Percentiles rank a stretch among this genome's conserved stretches.
Conservation (phyloP, 1,140 invertebrate species). For the Drosophila pachea region DNA sequence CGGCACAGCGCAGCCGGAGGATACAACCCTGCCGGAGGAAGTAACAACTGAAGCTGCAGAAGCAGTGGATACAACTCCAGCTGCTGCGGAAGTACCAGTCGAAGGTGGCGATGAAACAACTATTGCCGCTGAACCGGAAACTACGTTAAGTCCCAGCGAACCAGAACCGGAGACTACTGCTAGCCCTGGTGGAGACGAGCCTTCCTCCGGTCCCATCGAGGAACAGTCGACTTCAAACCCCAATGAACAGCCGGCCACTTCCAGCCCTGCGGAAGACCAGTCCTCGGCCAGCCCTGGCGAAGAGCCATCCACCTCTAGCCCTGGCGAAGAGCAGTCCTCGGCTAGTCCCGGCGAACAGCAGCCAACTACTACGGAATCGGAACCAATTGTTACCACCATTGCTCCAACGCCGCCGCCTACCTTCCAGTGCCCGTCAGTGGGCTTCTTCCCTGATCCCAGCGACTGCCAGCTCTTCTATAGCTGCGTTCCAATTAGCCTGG, state of each 20-base stretch:
- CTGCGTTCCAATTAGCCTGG: constrained; percentile 39
- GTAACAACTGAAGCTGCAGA: constrained; percentile 9
- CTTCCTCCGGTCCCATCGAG: neutral
- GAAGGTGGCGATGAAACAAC: neutral
- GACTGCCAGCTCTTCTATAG: constrained; percentile 60
- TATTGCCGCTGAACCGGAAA: constrained; percentile 2
- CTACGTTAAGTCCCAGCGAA: constrained; percentile 22
- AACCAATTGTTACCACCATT: constrained; percentile 21
- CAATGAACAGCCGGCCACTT: constrained; percentile 5
- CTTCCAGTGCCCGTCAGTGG: constrained; percentile 46
- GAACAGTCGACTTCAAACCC: neutral
- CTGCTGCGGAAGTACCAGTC: neutral
- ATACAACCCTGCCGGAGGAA: neutral
- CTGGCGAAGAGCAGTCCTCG: neutral
- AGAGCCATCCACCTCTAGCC: neutral
- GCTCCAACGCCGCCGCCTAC: constrained; percentile 43
- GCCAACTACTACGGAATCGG: constrained; percentile 6
- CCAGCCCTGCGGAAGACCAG: neutral
- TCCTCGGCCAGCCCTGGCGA: neutral
- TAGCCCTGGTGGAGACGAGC: too few species aligned
- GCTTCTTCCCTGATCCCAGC: constrained; percentile 44
- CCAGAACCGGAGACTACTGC: constrained; percentile 25
- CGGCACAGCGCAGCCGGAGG: constrained; percentile 15
- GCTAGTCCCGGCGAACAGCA: neutral
- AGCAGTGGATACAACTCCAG: constrained; percentile 12